phyloP scores from a whole-genome alignment of 2,113 vertebrate species.

The Oceanites oceanicus region DNA sequence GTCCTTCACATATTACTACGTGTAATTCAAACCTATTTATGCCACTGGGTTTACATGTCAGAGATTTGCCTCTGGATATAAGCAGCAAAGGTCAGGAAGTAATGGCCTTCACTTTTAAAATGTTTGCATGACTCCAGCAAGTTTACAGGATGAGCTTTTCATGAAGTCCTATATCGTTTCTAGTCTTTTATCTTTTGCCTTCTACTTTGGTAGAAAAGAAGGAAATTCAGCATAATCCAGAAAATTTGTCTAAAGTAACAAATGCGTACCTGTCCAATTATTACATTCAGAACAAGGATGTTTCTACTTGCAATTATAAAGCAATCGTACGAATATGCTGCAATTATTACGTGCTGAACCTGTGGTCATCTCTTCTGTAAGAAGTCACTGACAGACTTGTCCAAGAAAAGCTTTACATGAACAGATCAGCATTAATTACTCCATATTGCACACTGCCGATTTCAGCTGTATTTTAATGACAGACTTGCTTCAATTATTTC shows the following conservation, averaged over 20 bases:
- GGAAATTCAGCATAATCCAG: background rate
- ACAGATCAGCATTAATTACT: background rate
- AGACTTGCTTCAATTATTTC: background rate
- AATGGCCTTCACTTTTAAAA: slow-evolving; percentile 18
- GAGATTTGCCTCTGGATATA: slow-evolving; percentile 24
- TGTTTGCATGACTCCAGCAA: background rate
- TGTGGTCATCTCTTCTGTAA: background rate
- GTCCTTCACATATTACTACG: slow-evolving; percentile 30
- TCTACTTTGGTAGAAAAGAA: background rate
- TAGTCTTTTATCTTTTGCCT: background rate
- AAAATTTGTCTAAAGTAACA: background rate
- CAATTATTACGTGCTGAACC: background rate
- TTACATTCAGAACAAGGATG: background rate
- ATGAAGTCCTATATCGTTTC: background rate
- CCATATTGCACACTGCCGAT: background rate
- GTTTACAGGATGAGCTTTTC: background rate
- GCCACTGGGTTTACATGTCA: background rate
- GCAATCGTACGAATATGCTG: background rate
- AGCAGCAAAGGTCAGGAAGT: slow-evolving; percentile 53
- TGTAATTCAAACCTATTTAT: slow-evolving; percentile 46
- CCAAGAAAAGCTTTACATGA: background rate
- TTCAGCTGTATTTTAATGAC: background rate
- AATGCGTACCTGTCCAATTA: background rate
- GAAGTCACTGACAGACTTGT: background rate
- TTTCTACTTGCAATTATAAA: background rate